phyloP scores from a whole-genome alignment of 2,888 invertebrate genomes.

The Phalera bucephala region DNA sequence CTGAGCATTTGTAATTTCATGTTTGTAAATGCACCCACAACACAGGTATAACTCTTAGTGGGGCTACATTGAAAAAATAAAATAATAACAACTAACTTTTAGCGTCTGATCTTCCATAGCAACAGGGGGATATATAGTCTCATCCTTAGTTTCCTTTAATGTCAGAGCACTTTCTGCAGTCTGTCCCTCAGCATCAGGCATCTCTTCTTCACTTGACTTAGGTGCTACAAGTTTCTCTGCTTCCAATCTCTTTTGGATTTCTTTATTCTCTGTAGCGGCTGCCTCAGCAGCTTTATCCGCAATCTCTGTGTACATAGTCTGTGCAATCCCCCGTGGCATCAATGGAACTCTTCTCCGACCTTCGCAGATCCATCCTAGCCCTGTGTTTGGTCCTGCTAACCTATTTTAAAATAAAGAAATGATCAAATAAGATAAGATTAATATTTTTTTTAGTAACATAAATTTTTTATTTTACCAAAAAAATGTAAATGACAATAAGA shows the following conservation, averaged over 20 bases:
- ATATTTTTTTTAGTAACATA: too few relatives aligned
- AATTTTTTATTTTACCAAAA: too few relatives aligned
- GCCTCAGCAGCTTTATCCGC: conserved; percentile 89
- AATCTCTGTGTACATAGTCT: conserved; percentile 91
- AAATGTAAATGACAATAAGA: too few relatives aligned
- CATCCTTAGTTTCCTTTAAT: conserved; percentile 55
- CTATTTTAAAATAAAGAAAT: conserved; percentile 47
- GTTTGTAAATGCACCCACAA: too few relatives aligned
- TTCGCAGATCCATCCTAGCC: conserved; percentile 93
- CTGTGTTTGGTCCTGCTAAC: conserved; percentile 86
- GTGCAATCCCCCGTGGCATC: conserved; percentile 91
- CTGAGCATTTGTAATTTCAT: too few relatives aligned
- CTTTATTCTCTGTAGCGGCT: conserved; percentile 64
- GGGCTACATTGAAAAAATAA: too few relatives aligned
- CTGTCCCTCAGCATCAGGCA: conserved; percentile 53
- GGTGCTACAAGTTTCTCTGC: conserved; percentile 62
- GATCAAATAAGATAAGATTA: too few relatives aligned
- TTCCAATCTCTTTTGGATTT: conserved; percentile 62
- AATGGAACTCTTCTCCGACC: conserved; percentile 92
- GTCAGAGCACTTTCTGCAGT: conserved; percentile 52
- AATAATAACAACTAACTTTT: conserved; percentile 47
- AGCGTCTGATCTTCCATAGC: conserved; percentile 74
- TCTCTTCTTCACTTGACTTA: conserved; percentile 59
- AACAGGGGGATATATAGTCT: conserved; percentile 59
- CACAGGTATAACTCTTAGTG: too few relatives aligned